These are phyloP conservation scores for Microplitis demolitor DNA, from an alignment of 1,140 invertebrate species.

Conservation along the genomic window DNA sequence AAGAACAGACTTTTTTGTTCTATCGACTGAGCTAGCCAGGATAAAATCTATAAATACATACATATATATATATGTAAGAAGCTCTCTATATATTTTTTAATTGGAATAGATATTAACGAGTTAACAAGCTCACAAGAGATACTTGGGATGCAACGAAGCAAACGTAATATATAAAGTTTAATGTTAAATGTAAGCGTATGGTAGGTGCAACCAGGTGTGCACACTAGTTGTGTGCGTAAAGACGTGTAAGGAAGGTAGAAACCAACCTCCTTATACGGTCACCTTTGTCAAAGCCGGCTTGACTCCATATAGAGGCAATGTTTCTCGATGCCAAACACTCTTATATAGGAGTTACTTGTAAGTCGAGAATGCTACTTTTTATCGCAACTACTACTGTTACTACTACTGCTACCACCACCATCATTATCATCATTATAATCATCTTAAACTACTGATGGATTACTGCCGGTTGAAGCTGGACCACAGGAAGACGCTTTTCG, in stretches of 20 bases:
- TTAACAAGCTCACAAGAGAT: slow-evolving; percentile 6
- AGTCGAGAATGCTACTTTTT: slow-evolving; percentile 34
- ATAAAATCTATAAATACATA: slow-evolving; percentile 2
- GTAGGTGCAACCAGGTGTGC: slow-evolving; percentile 25
- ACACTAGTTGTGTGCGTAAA: slow-evolving; percentile 7
- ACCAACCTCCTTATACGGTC: slow-evolving; percentile 37
- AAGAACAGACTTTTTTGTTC: too few species aligned
- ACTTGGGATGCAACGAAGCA: not conserved
- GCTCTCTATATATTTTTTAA: not conserved
- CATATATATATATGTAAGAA: slow-evolving; percentile 1
- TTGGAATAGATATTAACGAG: slow-evolving; percentile 15
- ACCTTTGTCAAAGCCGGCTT: slow-evolving; percentile 41
- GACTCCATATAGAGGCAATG: slow-evolving; percentile 40
- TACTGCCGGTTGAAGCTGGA: not conserved
- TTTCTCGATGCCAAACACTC: slow-evolving; percentile 34
- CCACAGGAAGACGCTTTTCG: not conserved
- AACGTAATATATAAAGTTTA: not conserved
- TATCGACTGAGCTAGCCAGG: not conserved
- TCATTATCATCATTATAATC: not conserved
- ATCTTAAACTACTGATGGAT: not conserved
- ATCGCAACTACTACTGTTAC: not conserved
- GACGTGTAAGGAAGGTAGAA: slow-evolving; percentile 37
- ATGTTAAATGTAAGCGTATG: not conserved
- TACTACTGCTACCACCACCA: not conserved
- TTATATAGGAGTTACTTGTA: slow-evolving; percentile 36